Evolutionary conservation across 2,797 vertebrate species (phyloP).

Genomic region (Notoglanidium macrostoma): DNA sequence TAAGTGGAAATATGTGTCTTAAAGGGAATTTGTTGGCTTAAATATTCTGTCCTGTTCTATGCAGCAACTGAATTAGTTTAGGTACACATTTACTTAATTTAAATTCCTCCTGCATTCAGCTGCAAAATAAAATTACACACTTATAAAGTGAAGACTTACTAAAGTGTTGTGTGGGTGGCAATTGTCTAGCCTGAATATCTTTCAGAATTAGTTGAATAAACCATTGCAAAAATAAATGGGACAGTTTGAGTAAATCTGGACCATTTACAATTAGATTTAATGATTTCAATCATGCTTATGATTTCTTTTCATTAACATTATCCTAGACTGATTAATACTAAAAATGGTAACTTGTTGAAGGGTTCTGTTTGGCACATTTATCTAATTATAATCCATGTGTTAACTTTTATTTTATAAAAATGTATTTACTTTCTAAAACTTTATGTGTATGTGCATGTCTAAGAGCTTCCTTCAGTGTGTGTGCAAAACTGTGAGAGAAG

Average conservation of each 20-base stretch:
- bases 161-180: neutral
- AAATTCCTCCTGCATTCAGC: constrained; percentile 30
- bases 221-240: neutral
- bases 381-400: neutral
- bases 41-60: constrained; percentile 9
- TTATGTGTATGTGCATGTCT: neutral
- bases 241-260: neutral
- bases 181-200: constrained; percentile 3
- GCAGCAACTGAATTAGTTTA: constrained; percentile 48
- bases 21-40: neutral
- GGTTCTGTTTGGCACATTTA: neutral
- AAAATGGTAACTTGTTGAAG: neutral
- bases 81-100: constrained; percentile 5
- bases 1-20: constrained; percentile 29
- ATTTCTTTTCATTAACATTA: neutral
- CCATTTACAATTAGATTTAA: neutral
- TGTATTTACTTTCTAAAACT: too few species aligned
- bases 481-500: neutral
- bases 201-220: constrained; percentile 34
- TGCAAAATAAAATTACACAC: constrained; percentile 31
- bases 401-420: too few species aligned
- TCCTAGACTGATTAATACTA: neutral
- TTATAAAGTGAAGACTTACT: constrained; percentile 41
- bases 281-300: neutral
- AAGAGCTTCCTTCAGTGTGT: constrained; percentile 31